Evolutionary conservation across 2,797 vertebrate species (phyloP).

Genomic region (Notolepis coatsorum): DNA sequence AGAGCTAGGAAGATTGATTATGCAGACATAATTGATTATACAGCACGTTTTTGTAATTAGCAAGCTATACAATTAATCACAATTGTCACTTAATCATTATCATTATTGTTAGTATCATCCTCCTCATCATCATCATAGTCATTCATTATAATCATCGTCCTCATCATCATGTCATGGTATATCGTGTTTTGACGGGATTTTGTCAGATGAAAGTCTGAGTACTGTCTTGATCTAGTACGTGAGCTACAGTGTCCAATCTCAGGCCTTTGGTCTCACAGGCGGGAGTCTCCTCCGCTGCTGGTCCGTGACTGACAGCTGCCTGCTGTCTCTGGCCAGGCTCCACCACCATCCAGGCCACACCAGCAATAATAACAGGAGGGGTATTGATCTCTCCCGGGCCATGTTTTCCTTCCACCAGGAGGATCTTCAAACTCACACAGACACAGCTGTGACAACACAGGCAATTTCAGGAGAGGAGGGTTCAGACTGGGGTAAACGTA

Average conservation of each 20-base stretch:
- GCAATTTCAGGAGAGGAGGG: slow-evolving; percentile 8
- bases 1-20: slow-evolving; percentile 6
- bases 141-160: no score
- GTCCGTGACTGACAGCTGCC: slow-evolving; percentile 55
- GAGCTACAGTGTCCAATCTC: no score
- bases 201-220: no score
- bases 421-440: slow-evolving; percentile 53
- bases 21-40: no score
- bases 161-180: no score
- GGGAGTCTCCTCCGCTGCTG: slow-evolving; percentile 30
- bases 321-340: slow-evolving; percentile 47
- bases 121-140: neutral
- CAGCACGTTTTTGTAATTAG: slow-evolving; percentile 20
- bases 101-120: no score
- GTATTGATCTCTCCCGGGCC: slow-evolving; percentile 54
- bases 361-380: slow-evolving; percentile 54
- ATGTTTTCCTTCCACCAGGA: slow-evolving; percentile 58
- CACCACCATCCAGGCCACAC: slow-evolving; percentile 28
- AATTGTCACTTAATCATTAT: no score
- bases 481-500: slow-evolving; percentile 39
- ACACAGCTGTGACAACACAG: slow-evolving; percentile 69
- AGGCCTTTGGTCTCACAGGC: slow-evolving; percentile 6
- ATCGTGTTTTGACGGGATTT: no score
- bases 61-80: neutral
- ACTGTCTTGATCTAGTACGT: no score